Evolutionary conservation across 37 sponge, comb jelly and placozoan species (phyloP).

Genomic region (Theonella swinhoei): DNA sequence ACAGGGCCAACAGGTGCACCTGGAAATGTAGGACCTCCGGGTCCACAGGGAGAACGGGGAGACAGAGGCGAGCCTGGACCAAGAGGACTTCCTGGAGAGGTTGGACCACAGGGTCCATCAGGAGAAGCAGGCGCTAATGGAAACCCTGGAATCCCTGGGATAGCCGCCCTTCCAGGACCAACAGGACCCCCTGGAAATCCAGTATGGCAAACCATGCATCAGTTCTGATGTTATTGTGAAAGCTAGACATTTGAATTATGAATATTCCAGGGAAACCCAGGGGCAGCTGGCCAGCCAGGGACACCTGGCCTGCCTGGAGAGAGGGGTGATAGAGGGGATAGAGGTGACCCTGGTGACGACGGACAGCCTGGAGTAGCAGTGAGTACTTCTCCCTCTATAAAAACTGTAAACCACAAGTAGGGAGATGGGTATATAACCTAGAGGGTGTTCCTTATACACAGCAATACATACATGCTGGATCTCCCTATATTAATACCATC

Average conservation of each 20-base stretch:
- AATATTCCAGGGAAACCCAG: conserved; percentile 47
- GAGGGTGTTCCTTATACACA: too few relatives aligned
- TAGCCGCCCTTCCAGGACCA: conserved; percentile 36
- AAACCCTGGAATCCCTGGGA: conserved; percentile 31
- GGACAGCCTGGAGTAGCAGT: conserved; percentile 63
- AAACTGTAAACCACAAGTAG: neutral
- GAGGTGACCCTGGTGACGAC: conserved; percentile 62
- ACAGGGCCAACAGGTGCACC: conserved; percentile 39
- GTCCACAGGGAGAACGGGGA: conserved; percentile 51
- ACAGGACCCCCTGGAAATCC: conserved; percentile 50
- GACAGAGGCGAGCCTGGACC: conserved; percentile 55
- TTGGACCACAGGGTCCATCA: conserved; percentile 31
- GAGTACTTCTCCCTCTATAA: neutral
- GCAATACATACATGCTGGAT: neutral
- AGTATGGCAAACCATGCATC: conserved; percentile 1
- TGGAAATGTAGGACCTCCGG: conserved; percentile 56
- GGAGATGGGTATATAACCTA: too few relatives aligned
- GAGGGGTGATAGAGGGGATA: conserved; percentile 58
- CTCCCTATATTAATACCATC: too few relatives aligned
- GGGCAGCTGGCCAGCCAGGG: conserved; percentile 55
- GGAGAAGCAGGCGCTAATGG: conserved; percentile 56
- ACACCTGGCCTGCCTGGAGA: conserved; percentile 47
- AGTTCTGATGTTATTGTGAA: neutral
- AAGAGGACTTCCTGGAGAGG: conserved; percentile 31
- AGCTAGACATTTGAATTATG: neutral